Conservation (phyloP, 2,113 vertebrate genomes). For the Gallinago paraguaiae region DNA sequence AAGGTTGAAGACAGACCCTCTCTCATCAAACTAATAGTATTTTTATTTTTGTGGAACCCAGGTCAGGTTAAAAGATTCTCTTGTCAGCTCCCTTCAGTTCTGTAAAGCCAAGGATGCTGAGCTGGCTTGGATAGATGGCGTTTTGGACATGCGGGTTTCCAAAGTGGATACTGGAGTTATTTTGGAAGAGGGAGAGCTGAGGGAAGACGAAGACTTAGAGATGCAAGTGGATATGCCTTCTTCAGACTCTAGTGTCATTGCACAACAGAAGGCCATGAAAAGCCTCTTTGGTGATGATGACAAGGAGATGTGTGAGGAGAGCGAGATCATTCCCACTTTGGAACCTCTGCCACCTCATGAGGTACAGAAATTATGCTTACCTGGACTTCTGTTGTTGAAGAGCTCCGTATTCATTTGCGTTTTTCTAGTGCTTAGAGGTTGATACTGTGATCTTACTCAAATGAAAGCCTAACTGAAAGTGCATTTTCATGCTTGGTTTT, state of each 20-base stretch:
- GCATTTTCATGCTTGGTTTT: background rate
- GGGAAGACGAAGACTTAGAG: slow-evolving; percentile 88
- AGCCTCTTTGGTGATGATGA: slow-evolving; percentile 94
- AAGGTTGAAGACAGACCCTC: background rate
- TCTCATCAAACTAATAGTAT: background rate
- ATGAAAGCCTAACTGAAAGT: background rate
- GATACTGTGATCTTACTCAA: background rate
- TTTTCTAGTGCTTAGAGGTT: background rate
- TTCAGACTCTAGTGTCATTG: slow-evolving; percentile 80
- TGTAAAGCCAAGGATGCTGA: slow-evolving; percentile 97
- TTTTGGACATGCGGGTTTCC: slow-evolving; percentile 95
- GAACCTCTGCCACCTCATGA: slow-evolving; percentile 90
- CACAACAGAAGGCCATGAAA: slow-evolving; percentile 92
- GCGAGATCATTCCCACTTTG: slow-evolving; percentile 93
- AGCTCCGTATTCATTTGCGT: background rate
- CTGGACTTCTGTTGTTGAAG: background rate
- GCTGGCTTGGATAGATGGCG: slow-evolving; percentile 96
- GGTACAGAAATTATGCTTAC: slow-evolving; percentile 68
- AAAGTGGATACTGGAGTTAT: slow-evolving; percentile 97
- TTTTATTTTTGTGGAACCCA: slow-evolving; percentile 49
- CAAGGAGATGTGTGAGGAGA: slow-evolving; percentile 90
- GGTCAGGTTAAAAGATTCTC: slow-evolving; percentile 96
- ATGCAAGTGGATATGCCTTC: slow-evolving; percentile 83
- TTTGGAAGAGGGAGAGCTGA: slow-evolving; percentile 88
- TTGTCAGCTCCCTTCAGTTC: slow-evolving; percentile 98